Conservation (phyloP, 1,140 invertebrate species). For the Anastatus disparis region DNA sequence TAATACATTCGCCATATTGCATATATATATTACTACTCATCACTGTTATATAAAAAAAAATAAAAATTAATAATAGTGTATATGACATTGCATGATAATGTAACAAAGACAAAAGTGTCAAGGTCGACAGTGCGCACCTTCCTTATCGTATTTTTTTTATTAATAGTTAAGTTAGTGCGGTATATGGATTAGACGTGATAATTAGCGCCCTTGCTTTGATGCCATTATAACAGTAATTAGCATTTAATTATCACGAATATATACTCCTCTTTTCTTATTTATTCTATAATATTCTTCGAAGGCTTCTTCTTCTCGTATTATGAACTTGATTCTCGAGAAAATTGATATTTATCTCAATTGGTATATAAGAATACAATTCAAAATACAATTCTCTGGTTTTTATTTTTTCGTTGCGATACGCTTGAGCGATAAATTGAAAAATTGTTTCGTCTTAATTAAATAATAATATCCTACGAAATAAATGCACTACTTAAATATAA, state of each 20-base stretch:
- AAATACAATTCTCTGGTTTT: background rate
- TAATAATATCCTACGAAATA: background rate
- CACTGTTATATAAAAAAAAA: constrained; percentile 18
- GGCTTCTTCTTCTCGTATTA: constrained; percentile 17
- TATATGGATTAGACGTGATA: constrained; percentile 25
- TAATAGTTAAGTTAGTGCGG: background rate
- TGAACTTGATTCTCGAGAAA: constrained; percentile 31
- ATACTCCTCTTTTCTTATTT: too few relatives aligned
- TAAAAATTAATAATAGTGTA: constrained; percentile 16
- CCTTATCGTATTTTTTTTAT: constrained; percentile 24
- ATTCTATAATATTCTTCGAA: constrained; percentile 2
- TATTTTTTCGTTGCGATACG: background rate
- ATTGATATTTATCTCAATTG: constrained; percentile 21
- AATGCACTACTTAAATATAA: background rate
- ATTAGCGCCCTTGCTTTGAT: constrained; percentile 38
- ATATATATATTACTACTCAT: background rate
- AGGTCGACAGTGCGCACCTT: constrained; percentile 28
- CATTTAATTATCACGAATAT: constrained; percentile 37
- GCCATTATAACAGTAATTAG: constrained; percentile 37
- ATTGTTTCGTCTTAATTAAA: background rate
- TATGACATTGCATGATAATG: constrained; percentile 25
- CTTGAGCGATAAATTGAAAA: background rate
- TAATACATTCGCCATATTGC: background rate
- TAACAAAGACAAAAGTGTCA: constrained; percentile 35
- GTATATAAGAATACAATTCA: constrained; percentile 16